Percentiles rank a stretch among this genome's conserved stretches.
phyloP scores from a whole-genome alignment of 1,140 invertebrate genomes.

The Meloidogyne hapla region DNA sequence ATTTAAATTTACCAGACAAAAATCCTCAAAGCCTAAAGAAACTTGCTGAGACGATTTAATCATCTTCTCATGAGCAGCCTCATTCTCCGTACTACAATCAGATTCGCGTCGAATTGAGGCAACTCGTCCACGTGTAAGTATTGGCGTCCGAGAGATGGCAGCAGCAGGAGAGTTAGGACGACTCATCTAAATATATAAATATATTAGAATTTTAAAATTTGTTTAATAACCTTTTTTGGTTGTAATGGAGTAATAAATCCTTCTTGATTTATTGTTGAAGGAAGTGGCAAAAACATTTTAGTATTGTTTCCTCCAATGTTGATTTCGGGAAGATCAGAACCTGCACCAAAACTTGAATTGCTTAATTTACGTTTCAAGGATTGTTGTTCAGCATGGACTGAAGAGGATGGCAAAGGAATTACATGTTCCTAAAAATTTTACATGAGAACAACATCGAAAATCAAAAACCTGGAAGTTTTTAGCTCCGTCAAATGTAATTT shows the following conservation, averaged over 20 bases:
- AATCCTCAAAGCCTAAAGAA: constrained; percentile 50
- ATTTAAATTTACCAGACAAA: constrained; percentile 40
- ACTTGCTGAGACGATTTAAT: constrained; percentile 51
- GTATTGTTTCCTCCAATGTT: not conserved
- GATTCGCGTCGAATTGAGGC: constrained; percentile 49
- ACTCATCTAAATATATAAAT: constrained; percentile 33
- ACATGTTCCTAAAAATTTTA: not conserved
- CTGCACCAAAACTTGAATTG: not conserved
- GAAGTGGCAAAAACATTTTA: not conserved
- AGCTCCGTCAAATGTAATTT: not conserved
- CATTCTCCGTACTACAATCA: constrained; percentile 46
- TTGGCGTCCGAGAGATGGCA: not conserved
- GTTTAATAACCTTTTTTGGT: not conserved
- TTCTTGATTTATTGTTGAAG: not conserved
- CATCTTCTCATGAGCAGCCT: constrained; percentile 50
- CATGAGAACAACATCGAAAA: not conserved
- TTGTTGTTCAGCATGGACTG: not conserved
- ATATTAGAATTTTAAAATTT: not conserved
- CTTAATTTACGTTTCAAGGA: not conserved
- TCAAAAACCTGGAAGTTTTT: not conserved
- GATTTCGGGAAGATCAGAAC: not conserved
- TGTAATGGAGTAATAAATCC: constrained; percentile 18
- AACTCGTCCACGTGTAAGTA: constrained; percentile 33
- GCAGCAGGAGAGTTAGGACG: constrained; percentile 49
- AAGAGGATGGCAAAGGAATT: not conserved